These are phyloP conservation scores for Hypercompe scribonia DNA, from an alignment of 2,888 invertebrate species.

Conservation along the genomic window DNA sequence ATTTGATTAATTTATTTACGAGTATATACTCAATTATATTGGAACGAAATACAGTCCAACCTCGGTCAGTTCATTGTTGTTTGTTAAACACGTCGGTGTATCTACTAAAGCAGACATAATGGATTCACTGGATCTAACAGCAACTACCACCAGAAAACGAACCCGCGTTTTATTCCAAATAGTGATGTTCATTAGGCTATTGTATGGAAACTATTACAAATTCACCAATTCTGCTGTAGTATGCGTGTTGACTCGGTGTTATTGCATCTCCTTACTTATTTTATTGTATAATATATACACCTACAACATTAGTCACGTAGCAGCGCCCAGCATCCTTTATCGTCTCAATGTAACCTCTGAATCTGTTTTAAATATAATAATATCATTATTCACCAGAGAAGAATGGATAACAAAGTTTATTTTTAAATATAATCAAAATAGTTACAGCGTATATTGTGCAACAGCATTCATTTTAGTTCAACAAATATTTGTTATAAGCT, in stretches of 20 bases:
- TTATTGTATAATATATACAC: not conserved
- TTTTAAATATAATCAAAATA: not conserved
- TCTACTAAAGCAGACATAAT: not conserved
- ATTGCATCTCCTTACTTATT: not conserved
- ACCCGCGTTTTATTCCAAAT: not conserved
- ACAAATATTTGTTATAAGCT: not conserved
- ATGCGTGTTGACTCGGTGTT: not conserved
- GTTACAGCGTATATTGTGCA: not conserved
- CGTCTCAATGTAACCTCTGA: not conserved
- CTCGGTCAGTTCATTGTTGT: not conserved
- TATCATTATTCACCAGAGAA: not conserved
- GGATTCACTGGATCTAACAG: not conserved
- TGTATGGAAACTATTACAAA: conserved; percentile 6
- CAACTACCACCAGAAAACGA: not conserved
- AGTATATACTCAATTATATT: not conserved
- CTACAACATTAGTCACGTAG: no score
- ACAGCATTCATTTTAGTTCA: not conserved
- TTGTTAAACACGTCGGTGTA: not conserved
- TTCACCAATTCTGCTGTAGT: not conserved
- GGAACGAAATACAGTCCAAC: not conserved
- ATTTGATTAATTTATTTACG: not conserved
- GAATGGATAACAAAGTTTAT: not conserved
- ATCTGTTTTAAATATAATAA: not conserved
- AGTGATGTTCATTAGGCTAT: not conserved
- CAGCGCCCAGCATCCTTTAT: not conserved